Percentiles rank a stretch among this genome's conserved stretches.
Evolutionary conservation across 1,140 invertebrate species (phyloP).

Genomic region (Drosophila rufa): DNA sequence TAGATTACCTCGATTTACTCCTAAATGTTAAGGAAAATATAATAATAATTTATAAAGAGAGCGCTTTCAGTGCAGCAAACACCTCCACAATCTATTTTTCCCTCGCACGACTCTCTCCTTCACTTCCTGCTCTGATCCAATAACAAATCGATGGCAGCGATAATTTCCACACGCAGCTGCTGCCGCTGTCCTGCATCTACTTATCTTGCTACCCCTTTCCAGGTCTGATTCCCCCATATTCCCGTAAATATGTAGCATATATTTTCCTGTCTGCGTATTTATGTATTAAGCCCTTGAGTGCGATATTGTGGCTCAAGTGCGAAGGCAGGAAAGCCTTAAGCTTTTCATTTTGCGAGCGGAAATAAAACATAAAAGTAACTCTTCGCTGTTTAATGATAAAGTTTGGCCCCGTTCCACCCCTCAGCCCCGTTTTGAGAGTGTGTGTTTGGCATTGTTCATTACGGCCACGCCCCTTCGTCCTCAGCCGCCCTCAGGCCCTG

Average conservation of each 20-base stretch:
- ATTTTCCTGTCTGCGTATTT: conserved; percentile 25
- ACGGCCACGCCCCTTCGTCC: conserved; percentile 38
- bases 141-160: conserved; percentile 75
- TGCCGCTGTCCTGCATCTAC: conserved; percentile 75
- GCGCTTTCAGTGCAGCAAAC: conserved; percentile 14
- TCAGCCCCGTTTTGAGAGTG: conserved; percentile 14
- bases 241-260: neutral
- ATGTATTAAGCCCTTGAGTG: conserved; percentile 79
- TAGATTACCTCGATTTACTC: neutral
- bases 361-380: conserved; percentile 83
- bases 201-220: conserved; percentile 72
- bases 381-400: conserved; percentile 81
- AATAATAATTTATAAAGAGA: too few species aligned
- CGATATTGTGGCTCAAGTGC: conserved; percentile 79
- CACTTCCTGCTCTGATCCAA: conserved; percentile 52
- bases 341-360: conserved; percentile 65
- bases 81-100: conserved; percentile 12
- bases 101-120: neutral
- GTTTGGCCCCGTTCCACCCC: conserved; percentile 37
- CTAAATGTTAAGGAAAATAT: neutral
- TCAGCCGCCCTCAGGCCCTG: conserved; percentile 34
- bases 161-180: conserved; percentile 74
- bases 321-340: conserved; percentile 61
- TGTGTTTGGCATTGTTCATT: conserved; percentile 55
- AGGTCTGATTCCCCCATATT: conserved; percentile 8